phyloP scores from a whole-genome alignment of 64 coral and sea anemone genomes.

The Montipora sp. region DNA sequence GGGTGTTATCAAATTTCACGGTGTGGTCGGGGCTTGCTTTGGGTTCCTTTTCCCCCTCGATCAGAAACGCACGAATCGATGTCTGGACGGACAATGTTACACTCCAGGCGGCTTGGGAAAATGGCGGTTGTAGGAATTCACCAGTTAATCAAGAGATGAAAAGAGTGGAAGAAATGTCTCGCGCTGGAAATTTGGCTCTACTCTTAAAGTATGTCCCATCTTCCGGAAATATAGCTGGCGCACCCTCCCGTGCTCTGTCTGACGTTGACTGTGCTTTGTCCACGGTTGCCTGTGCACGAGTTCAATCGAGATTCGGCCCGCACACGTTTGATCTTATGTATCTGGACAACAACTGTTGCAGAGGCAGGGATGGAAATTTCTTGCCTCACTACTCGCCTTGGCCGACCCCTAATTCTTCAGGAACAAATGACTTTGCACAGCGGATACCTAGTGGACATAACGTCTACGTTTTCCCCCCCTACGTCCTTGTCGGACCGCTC shows the following conservation, averaged over 20 bases:
- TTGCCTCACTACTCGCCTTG: slow-evolving; percentile 24
- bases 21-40: background rate
- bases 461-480: background rate
- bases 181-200: slow-evolving; percentile 1
- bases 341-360: slow-evolving; percentile 2
- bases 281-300: background rate
- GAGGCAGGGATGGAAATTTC: background rate
- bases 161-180: background rate
- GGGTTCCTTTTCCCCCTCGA: background rate
- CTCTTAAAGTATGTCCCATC: slow-evolving; percentile 4
- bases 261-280: slow-evolving; percentile 7
- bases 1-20: background rate
- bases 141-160: background rate
- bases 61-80: slow-evolving; percentile 16
- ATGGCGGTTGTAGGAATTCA: slow-evolving; percentile 26
- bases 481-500: too few species aligned
- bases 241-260: background rate
- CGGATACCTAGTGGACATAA: background rate
- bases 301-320: slow-evolving; percentile 12
- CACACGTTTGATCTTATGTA: slow-evolving; percentile 38
- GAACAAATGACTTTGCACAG: slow-evolving; percentile 34
- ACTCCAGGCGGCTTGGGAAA: slow-evolving; percentile 24
- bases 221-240: background rate
- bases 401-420: background rate
- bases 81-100: background rate